Percentiles rank a stretch among this genome's conserved stretches.
Evolutionary conservation across 2,888 invertebrate species (phyloP).

Genomic region (Phortica okadai): DNA sequence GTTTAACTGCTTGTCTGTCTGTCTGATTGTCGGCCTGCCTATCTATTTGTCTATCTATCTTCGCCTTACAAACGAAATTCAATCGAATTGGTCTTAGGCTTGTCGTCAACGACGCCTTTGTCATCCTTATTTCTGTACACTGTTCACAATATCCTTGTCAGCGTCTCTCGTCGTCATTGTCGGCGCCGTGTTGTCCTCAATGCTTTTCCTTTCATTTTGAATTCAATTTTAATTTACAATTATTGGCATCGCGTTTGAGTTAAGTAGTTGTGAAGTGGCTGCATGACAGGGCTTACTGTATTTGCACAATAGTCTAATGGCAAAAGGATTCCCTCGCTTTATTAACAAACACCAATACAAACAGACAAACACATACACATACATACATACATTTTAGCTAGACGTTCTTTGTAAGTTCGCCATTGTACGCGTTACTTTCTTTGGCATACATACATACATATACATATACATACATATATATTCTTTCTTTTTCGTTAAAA

Average conservation of each 20-base stretch:
- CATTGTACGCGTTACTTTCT: too few species aligned
- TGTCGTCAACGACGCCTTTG: too few species aligned
- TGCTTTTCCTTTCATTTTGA: constrained; percentile 43
- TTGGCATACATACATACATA: too few species aligned
- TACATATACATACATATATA: too few species aligned
- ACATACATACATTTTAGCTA: too few species aligned
- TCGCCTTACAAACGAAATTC: not conserved
- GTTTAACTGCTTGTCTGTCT: not conserved
- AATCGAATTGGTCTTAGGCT: not conserved
- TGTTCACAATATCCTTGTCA: too few species aligned
- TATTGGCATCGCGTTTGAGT: constrained; percentile 49
- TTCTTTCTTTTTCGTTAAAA: too few species aligned
- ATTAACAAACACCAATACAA: too few species aligned
- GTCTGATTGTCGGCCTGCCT: not conserved
- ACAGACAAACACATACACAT: too few species aligned
- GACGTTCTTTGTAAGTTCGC: too few species aligned
- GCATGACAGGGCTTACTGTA: not conserved
- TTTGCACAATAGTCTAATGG: not conserved
- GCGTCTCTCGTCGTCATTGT: not conserved
- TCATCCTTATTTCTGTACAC: too few species aligned
- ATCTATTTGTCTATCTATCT: not conserved
- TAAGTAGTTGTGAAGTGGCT: not conserved
- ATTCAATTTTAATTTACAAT: constrained; percentile 70
- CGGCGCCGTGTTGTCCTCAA: not conserved
- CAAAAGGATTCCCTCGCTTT: too few species aligned